phyloP scores from a whole-genome alignment of 2,888 invertebrate genomes.

The Rhynchonema sp. region DNA sequence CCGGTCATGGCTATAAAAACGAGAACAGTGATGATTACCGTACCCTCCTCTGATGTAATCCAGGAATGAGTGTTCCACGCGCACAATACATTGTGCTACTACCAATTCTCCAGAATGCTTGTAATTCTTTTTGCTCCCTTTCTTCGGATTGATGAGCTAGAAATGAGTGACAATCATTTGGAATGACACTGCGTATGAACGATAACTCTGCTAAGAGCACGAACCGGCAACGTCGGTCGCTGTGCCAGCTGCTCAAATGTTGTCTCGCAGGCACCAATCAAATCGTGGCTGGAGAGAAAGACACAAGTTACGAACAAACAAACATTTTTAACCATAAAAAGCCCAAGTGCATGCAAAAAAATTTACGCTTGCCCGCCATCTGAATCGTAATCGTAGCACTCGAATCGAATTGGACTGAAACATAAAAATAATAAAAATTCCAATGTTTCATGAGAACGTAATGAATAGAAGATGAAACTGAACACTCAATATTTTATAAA shows the following conservation, averaged over 20 bases:
- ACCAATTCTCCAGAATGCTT: slow-evolving; percentile 33
- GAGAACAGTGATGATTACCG: too few species aligned
- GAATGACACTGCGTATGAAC: too few species aligned
- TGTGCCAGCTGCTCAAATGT: slow-evolving; percentile 30
- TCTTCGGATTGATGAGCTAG: slow-evolving; percentile 33
- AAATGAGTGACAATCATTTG: slow-evolving; percentile 6
- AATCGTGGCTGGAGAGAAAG: slow-evolving; percentile 25
- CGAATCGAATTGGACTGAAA: slow-evolving; percentile 29
- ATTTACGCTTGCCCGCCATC: slow-evolving; percentile 30
- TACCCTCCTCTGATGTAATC: slow-evolving; percentile 41
- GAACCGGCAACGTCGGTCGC: slow-evolving; percentile 13
- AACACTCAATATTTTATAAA: neutral
- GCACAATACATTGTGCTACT: slow-evolving; percentile 22
- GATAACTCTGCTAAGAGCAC: too few species aligned
- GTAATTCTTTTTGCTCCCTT: slow-evolving; percentile 36
- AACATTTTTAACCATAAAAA: neutral
- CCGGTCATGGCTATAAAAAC: too few species aligned
- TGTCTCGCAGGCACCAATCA: slow-evolving; percentile 35
- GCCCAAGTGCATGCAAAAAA: slow-evolving; percentile 4
- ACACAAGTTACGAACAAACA: slow-evolving; percentile 3
- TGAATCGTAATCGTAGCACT: slow-evolving; percentile 37
- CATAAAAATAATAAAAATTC: too few species aligned
- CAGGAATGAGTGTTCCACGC: slow-evolving; percentile 34
- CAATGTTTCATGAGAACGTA: too few species aligned
- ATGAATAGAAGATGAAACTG: too few species aligned